phyloP scores from a whole-genome alignment of 2,797 vertebrate species.

The Spea hammondii region DNA sequence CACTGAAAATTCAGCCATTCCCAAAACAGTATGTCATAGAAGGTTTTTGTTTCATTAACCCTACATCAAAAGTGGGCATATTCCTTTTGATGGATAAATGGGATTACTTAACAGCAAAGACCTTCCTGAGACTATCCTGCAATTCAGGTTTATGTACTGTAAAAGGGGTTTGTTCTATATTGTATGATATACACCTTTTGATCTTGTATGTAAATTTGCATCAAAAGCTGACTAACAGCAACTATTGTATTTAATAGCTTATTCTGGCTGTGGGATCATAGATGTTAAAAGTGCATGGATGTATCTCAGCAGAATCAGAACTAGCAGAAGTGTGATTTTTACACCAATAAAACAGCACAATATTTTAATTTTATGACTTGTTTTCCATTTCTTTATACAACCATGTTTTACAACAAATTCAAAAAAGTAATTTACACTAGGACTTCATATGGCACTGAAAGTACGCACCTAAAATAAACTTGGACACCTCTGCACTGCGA shows the following conservation, averaged over 20 bases:
- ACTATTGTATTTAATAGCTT: constrained; percentile 92
- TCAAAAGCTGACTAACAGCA: constrained; percentile 95
- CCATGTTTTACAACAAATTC: too few relatives aligned
- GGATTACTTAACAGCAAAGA: constrained; percentile 73
- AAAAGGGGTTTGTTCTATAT: constrained; percentile 82
- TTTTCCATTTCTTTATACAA: not conserved
- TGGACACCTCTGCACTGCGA: too few relatives aligned
- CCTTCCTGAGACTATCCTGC: constrained; percentile 74
- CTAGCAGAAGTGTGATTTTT: constrained; percentile 96
- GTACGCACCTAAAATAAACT: too few relatives aligned
- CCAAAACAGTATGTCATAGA: constrained; percentile 47
- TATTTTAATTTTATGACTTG: constrained; percentile 77
- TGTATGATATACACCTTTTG: constrained; percentile 89
- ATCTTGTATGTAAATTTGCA: constrained; percentile 93
- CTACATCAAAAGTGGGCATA: constrained; percentile 72
- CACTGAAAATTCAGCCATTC: constrained; percentile 9
- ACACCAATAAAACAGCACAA: constrained; percentile 93
- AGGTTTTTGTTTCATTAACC: constrained; percentile 58
- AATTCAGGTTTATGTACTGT: constrained; percentile 77
- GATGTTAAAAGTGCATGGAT: constrained; percentile 92
- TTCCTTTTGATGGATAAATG: constrained; percentile 68
- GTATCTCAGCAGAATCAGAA: constrained; percentile 90
- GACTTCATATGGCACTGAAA: too few relatives aligned
- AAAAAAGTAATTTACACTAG: too few relatives aligned
- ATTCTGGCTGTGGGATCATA: constrained; percentile 91